Conservation (phyloP, 1,140 invertebrate species). For the Trigoniulus corallinus region DNA sequence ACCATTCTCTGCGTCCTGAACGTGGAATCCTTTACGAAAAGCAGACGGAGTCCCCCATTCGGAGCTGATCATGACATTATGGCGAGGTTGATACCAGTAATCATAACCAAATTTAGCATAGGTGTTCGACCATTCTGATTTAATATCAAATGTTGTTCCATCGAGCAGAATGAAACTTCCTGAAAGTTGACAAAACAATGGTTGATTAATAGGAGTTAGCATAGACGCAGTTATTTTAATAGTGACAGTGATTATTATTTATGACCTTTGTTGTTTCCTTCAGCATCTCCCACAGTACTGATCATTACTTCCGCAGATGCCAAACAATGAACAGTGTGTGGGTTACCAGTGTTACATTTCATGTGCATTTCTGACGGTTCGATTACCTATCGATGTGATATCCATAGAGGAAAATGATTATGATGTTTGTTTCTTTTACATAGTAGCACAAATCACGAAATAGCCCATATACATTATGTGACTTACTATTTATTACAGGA, state of each 20-base stretch:
- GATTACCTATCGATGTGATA: constrained; percentile 23
- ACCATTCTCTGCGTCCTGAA: constrained; percentile 36
- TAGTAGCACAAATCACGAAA: background rate
- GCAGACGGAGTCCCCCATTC: constrained; percentile 82
- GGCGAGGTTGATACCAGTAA: constrained; percentile 92
- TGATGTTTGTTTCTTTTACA: no score
- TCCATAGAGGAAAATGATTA: background rate
- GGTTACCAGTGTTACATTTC: constrained; percentile 51
- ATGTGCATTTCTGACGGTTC: constrained; percentile 45
- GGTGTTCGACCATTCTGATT: constrained; percentile 30
- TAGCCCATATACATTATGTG: no score
- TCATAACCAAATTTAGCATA: constrained; percentile 35
- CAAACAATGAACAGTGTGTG: constrained; percentile 87
- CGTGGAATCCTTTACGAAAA: constrained; percentile 60
- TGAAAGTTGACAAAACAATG: no score
- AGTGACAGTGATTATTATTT: background rate
- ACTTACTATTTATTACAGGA: no score
- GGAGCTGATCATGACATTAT: constrained; percentile 71
- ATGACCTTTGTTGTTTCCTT: constrained; percentile 37
- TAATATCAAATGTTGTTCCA: constrained; percentile 53
- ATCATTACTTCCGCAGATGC: constrained; percentile 86
- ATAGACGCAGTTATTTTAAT: background rate
- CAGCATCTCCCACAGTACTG: constrained; percentile 68
- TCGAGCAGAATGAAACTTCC: constrained; percentile 86
- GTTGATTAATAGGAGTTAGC: background rate